Evolutionary conservation across 2,797 vertebrate species (phyloP).

Genomic region (Muraenolepis orangiensis): DNA sequence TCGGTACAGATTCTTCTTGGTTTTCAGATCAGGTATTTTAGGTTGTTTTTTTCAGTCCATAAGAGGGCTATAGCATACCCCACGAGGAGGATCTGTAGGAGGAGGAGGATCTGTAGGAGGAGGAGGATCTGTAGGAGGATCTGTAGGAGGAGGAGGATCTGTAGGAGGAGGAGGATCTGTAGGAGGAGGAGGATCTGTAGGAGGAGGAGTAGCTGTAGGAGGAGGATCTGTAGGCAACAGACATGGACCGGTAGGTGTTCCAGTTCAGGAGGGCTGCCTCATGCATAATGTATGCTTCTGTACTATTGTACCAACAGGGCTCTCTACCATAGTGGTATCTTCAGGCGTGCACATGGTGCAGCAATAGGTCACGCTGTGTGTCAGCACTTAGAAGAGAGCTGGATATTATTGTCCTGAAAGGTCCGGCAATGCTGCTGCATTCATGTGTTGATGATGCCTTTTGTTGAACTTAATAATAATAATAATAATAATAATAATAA

Average conservation of each 20-base stretch:
- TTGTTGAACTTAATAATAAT: background rate
- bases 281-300: constrained; percentile 62
- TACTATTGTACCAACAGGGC: constrained; percentile 13
- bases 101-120: constrained; percentile 33
- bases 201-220: too few relatives aligned
- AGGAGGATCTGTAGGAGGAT: constrained; percentile 33
- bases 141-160: constrained; percentile 32
- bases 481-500: background rate
- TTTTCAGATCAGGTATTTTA: too few relatives aligned
- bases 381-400: background rate
- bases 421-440: background rate
- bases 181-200: constrained; percentile 33
- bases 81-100: too few relatives aligned
- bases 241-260: too few relatives aligned
- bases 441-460: background rate
- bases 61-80: constrained; percentile 11
- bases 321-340: background rate
- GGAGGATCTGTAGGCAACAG: constrained; percentile 38
- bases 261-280: constrained; percentile 44
- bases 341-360: constrained; percentile 39
- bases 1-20: too few relatives aligned
- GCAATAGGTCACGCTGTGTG: background rate
- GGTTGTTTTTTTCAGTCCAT: constrained; percentile 8
- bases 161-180: constrained; percentile 30
- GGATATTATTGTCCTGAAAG: background rate